These are phyloP conservation scores for Cecidostiba fungosa DNA, from an alignment of 2,888 invertebrate species.

Conservation along the genomic window DNA sequence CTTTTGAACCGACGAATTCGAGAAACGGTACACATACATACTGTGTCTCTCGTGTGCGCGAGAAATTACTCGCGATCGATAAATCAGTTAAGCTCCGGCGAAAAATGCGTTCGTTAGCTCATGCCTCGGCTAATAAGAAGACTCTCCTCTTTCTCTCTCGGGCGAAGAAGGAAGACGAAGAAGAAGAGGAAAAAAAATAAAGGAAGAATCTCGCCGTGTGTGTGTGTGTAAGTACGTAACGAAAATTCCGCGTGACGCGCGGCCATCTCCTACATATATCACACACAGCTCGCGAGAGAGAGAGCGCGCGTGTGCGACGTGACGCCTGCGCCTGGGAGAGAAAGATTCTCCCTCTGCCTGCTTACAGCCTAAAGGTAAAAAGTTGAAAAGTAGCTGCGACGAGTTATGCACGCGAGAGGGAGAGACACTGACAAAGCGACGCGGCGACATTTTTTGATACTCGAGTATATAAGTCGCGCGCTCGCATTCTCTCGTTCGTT, in stretches of 20 bases:
- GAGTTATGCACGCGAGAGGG: conserved; percentile 71
- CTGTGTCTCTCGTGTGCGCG: neutral
- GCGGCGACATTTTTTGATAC: conserved; percentile 51
- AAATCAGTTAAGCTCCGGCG: conserved; percentile 42
- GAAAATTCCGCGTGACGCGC: conserved; percentile 67
- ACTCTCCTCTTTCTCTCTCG: neutral
- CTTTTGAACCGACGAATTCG: conserved; percentile 22
- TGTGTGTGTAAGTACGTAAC: conserved; percentile 26
- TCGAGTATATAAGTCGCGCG: conserved; percentile 52
- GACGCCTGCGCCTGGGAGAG: conserved; percentile 59
- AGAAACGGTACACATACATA: neutral
- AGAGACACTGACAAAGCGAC: conserved; percentile 71
- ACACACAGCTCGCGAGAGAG: conserved; percentile 64
- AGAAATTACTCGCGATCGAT: conserved; percentile 40
- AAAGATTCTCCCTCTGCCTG: neutral
- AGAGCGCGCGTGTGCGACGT: conserved; percentile 53
- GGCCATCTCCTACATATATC: conserved; percentile 67
- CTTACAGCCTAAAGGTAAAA: conserved; percentile 68
- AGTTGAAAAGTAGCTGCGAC: conserved; percentile 73
- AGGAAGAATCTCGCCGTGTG: neutral
- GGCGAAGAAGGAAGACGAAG: neutral
- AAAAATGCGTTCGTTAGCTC: conserved; percentile 53
- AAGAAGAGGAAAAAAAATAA: neutral
- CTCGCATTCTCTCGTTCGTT: conserved; percentile 32
- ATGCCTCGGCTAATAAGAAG: conserved; percentile 31